Evolutionary conservation across 2,888 invertebrate species (phyloP).

Genomic region (Lamellibrachia columna): DNA sequence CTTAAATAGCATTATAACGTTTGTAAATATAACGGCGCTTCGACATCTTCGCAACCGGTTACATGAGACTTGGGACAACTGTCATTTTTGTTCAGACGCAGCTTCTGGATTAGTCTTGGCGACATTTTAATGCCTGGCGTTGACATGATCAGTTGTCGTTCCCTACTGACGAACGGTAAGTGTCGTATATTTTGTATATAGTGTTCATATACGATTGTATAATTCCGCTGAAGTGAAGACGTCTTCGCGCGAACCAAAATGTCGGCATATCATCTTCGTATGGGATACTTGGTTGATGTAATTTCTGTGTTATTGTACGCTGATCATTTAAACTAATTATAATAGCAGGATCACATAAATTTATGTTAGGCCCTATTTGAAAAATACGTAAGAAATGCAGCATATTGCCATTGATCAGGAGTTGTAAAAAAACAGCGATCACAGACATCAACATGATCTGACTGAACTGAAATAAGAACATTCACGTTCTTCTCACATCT

Average conservation of each 20-base stretch:
- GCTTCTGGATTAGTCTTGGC: not conserved
- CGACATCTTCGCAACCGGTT: constrained; percentile 8
- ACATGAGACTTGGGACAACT: not conserved
- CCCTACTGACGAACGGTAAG: not conserved
- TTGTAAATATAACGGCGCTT: constrained; percentile 12
- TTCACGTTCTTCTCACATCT: not conserved
- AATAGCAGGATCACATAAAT: not conserved
- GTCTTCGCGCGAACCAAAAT: constrained; percentile 4
- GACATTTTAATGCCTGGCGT: not conserved
- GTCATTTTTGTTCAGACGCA: constrained; percentile 12
- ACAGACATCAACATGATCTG: not conserved
- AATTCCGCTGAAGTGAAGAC: not conserved
- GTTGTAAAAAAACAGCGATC: not conserved
- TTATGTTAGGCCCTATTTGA: not conserved
- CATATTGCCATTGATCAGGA: not conserved
- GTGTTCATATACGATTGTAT: not conserved
- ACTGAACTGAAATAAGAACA: not conserved
- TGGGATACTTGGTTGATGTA: not conserved
- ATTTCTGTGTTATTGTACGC: not conserved
- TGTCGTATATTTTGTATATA: not conserved
- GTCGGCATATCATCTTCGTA: not conserved
- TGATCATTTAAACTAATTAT: not conserved
- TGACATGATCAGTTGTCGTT: constrained; percentile 16
- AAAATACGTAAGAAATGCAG: not conserved
- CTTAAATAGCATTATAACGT: not conserved